Evolutionary conservation across 2,113 vertebrate species (phyloP), one percentile per base, ranked within the genome.

Genomic region (Neogobius melanostomus): DNA sequence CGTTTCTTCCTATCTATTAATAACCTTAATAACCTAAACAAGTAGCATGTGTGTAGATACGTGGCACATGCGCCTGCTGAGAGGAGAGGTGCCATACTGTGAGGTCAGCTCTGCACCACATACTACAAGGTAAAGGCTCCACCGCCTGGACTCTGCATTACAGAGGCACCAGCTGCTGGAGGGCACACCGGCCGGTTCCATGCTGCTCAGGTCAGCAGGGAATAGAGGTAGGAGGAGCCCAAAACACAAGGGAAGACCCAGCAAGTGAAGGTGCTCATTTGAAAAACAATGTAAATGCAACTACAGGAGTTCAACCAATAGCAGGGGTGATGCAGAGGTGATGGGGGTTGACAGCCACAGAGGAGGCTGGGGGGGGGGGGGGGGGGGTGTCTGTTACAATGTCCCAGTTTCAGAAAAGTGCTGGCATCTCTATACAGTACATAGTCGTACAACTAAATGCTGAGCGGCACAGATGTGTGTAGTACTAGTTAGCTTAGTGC

Each of bases 221-320:
- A 83, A 64, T 11, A 64, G 74, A 75, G 70, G 51, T 44, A 46
- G 51, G 62, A 47, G 43, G 10, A 11, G 47, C 50, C 56, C 16
- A 15, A 48, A 49, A 60, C 53, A 72, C 28, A 11, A 17, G 70
- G 8, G 48, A 28, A 36, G 46, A 11, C 28, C 12, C 15, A 7
- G 48, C 54, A 45, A 57, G 74, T 70, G 62, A 71, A 75, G 66
- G 6, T 16, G 77, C 81, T 89, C 89, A 80, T 68, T 83, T 79
- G 15, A 82, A 77, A 87, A 90, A 90, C 82, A 87, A 90, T 89
- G 71, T 74, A 82, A 89, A 75, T 80, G 65, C 68, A 83, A 74
- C 69, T 64, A 68, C 77, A 66, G 73, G 48, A 66, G 71, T 53
- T 65, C 6, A 76, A 47, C 0, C 28, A 44, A 69, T 16, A 56